Percentiles rank a stretch among this genome's conserved stretches.
These are phyloP conservation scores for Zoanthus solanderi DNA, from an alignment of 92 coral and sea anemone genomes.

Conservation along the genomic window DNA sequence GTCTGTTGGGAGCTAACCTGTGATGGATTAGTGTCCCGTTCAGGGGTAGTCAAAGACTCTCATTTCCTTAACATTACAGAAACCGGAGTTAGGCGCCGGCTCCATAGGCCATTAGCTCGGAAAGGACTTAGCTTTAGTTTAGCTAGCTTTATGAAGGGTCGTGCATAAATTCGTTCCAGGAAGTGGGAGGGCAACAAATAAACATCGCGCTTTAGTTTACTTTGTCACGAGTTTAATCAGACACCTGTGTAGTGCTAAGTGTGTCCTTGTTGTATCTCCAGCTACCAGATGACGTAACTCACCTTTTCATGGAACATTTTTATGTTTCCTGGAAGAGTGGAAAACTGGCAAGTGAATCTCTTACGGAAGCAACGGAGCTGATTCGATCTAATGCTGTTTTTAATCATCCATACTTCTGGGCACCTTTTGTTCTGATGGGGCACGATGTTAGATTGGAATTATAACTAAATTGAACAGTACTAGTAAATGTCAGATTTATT, in stretches of 20 bases:
- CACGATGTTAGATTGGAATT: not conserved
- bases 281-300: constrained; percentile 31
- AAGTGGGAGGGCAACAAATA: too few relatives aligned
- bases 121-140: too few relatives aligned
- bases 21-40: too few relatives aligned
- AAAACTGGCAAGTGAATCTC: constrained; percentile 9
- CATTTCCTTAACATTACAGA: too few relatives aligned
- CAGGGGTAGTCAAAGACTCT: too few relatives aligned
- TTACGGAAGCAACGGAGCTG: constrained; percentile 10
- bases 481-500: not conserved
- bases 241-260: not conserved
- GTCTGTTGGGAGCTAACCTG: too few relatives aligned
- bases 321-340: not conserved
- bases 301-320: constrained; percentile 13
- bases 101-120: too few relatives aligned
- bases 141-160: too few relatives aligned
- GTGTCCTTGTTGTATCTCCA: not conserved
- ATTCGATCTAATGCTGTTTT: not conserved
- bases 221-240: too few relatives aligned
- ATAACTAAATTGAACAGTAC: not conserved
- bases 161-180: too few relatives aligned
- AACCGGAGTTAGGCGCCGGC: too few relatives aligned
- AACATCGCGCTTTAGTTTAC: too few relatives aligned
- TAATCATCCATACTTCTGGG: constrained; percentile 7
- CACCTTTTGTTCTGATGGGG: constrained; percentile 18